Conservation (phyloP, 2,888 invertebrate genomes). For the Acleris laterana region DNA sequence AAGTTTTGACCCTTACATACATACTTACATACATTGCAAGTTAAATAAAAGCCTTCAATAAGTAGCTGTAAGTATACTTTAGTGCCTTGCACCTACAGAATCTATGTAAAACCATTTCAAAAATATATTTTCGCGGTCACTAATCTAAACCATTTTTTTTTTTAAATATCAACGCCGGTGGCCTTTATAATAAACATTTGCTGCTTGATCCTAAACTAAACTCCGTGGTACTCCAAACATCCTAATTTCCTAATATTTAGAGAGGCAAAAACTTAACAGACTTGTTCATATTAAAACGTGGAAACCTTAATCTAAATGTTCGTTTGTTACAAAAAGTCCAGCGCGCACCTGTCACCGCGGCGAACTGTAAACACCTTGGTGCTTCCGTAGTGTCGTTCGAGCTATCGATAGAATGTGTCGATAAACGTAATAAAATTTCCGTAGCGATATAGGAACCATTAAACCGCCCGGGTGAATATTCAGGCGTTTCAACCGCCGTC, state of each 20-base stretch:
- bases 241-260: neutral
- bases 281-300: conserved; percentile 20
- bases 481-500: too few relatives aligned
- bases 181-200: neutral
- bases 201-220: neutral
- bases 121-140: too few relatives aligned
- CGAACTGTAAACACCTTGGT: conserved; percentile 29
- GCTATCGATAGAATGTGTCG: conserved; percentile 10
- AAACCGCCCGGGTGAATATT: too few relatives aligned
- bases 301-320: conserved; percentile 31
- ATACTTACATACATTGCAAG: too few relatives aligned
- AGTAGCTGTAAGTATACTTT: too few relatives aligned
- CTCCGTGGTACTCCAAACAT: conserved; percentile 7
- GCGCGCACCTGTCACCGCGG: conserved; percentile 32
- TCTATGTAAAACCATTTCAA: too few relatives aligned
- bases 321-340: conserved; percentile 30
- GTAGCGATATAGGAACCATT: too few relatives aligned
- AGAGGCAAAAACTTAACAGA: neutral
- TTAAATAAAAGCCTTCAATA: too few relatives aligned
- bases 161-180: neutral
- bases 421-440: conserved; percentile 2
- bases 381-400: conserved; percentile 11
- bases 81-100: too few relatives aligned
- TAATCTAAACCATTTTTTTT: too few relatives aligned
- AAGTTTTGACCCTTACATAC: too few relatives aligned